phyloP scores from a whole-genome alignment of 2,888 invertebrate species.

The Cistogaster globosa region DNA sequence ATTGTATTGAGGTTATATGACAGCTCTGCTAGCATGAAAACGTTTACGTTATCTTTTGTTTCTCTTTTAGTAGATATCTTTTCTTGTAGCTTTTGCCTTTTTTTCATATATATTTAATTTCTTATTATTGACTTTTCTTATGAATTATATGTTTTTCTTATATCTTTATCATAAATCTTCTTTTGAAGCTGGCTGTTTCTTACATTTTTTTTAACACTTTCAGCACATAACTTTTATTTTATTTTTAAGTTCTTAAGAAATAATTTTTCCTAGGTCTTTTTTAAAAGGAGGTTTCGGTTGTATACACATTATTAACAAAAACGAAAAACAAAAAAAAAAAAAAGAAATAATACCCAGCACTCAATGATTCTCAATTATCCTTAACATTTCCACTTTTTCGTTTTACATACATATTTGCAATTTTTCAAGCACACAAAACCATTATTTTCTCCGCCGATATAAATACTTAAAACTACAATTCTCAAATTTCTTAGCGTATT shows the following conservation, averaged over 20 bases:
- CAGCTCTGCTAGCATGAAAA: slow-evolving; percentile 54
- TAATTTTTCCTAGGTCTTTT: background rate
- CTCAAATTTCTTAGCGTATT: background rate
- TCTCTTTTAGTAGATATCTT: slow-evolving; percentile 40
- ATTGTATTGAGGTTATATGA: slow-evolving; percentile 66
- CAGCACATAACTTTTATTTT: slow-evolving; percentile 34
- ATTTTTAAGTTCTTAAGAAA: slow-evolving; percentile 33
- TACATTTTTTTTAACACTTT: slow-evolving; percentile 26
- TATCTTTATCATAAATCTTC: slow-evolving; percentile 60
- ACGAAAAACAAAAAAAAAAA: slow-evolving; percentile 7
- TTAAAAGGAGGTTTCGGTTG: slow-evolving; percentile 35
- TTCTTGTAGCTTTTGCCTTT: slow-evolving; percentile 74
- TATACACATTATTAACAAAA: slow-evolving; percentile 54
- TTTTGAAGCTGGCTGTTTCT: slow-evolving; percentile 31
- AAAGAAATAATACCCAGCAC: slow-evolving; percentile 28
- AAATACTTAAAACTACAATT: slow-evolving; percentile 20
- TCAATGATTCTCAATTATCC: slow-evolving; percentile 62
- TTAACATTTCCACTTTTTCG: slow-evolving; percentile 23
- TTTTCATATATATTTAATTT: slow-evolving; percentile 52
- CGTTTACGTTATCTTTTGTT: slow-evolving; percentile 54
- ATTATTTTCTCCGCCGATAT: slow-evolving; percentile 44
- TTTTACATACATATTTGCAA: slow-evolving; percentile 31
- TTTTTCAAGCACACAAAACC: slow-evolving; percentile 47
- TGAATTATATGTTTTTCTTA: slow-evolving; percentile 65
- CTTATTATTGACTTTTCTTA: slow-evolving; percentile 69